Base-by-base conservation (phyloP, 2,888 invertebrate genomes). In the Conus canariensis region DNA sequence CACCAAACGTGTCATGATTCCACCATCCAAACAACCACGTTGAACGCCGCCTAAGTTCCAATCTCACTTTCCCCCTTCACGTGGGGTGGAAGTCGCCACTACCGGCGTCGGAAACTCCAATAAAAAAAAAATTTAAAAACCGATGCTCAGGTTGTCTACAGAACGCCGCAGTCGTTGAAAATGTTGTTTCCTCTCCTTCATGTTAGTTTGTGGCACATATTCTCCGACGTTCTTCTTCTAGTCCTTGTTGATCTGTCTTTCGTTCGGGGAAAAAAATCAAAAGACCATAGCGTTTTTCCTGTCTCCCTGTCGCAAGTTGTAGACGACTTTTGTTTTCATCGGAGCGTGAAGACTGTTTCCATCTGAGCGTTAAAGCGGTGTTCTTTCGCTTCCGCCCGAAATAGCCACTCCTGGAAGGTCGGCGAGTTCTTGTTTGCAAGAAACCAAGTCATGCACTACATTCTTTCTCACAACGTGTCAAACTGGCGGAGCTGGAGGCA, bases 361-460 rank as follows among this genome's bases (percentile, higher is more conserved):
- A 56, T 58, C 58, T 58, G 30, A 83, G 82, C 82, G 56, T 83
- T 56, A 58, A 58, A 58, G 4, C 7, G 2, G 5, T 10, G 0
- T 83, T 19, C 45, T 80, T 2, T 16, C 10, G 16, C 22, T 19
- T 9, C 82, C 58, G 16, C 82, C 82, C 7, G 58, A 83, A 83
- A 83, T 83, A 83, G 19, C 82, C 82, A 58, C 56, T 83, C 82
- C 56, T 83, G 58, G 30, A 25, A 83, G 82, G 82, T 83, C 82
- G 82, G 22, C 82, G 22, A 58, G 82, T 83, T 83, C 82, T 83
- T 83, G 82, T 83, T 83, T 83, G 82, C 82, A 19, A 83, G 82
- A 19, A 56, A 83, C 10, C 82, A 83, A 83, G 82, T 58, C 82
- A 83, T 58, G 82, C 82, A 83, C 56, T 19, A 58, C 82, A 83